These are phyloP conservation scores for Copidosoma floridanum DNA, from an alignment of 1,140 invertebrate species.

Conservation along the genomic window DNA sequence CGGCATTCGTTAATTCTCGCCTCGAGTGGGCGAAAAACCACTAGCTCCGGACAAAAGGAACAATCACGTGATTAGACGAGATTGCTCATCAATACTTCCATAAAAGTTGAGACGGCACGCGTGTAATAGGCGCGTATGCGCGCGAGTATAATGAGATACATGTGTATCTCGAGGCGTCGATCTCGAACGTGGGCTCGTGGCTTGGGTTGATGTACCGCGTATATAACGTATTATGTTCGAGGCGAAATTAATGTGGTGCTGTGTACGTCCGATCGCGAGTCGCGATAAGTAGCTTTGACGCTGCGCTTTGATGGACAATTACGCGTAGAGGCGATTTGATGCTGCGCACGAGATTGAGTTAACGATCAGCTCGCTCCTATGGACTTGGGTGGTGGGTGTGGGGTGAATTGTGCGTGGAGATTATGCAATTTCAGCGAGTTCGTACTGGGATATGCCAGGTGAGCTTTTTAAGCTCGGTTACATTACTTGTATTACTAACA, in stretches of 20 bases:
- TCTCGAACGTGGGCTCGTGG: conserved; percentile 2
- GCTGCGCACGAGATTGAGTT: not conserved
- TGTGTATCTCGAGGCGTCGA: not conserved
- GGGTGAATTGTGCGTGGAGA: too few relatives aligned
- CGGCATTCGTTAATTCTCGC: too few relatives aligned
- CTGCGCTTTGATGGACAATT: conserved; percentile 8
- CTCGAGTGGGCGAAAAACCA: too few relatives aligned
- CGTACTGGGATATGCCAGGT: too few relatives aligned
- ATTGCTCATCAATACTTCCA: not conserved
- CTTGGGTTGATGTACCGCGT: not conserved
- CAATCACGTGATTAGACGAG: conserved; percentile 1
- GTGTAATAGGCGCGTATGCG: too few relatives aligned
- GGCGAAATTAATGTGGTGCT: conserved; percentile 7
- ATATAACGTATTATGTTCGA: not conserved
- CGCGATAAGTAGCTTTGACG: conserved; percentile 14
- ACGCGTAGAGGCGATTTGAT: conserved; percentile 1
- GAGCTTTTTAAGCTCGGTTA: too few relatives aligned
- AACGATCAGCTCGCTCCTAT: not conserved
- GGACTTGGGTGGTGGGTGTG: not conserved
- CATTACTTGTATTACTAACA: too few relatives aligned
- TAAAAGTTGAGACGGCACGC: too few relatives aligned
- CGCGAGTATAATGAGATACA: not conserved
- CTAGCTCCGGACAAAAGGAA: not conserved
- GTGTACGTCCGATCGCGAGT: not conserved
- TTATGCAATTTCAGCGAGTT: not conserved